phyloP scores from a whole-genome alignment of 2,888 invertebrate species.

The Volucella inanis region DNA sequence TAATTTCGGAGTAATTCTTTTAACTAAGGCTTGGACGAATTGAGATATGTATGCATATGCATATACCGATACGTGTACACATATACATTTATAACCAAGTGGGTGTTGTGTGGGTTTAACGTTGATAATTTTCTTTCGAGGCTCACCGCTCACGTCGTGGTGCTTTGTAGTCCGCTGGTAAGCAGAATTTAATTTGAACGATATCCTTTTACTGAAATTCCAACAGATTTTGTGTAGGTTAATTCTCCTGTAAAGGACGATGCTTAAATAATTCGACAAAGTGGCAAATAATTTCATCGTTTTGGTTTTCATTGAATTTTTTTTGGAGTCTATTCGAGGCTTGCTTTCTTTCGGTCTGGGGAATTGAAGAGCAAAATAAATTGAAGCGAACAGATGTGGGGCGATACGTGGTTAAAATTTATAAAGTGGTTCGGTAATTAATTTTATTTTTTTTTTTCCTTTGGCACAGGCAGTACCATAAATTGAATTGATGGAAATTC shows the following conservation, averaged over 20 bases:
- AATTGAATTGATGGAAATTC: no score
- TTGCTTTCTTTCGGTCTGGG: slow-evolving; percentile 62
- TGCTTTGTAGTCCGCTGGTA: background rate
- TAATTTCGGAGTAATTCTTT: slow-evolving; percentile 50
- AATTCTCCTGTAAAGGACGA: slow-evolving; percentile 27
- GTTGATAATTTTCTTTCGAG: slow-evolving; percentile 34
- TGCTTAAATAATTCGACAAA: slow-evolving; percentile 43
- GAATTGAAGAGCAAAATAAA: background rate
- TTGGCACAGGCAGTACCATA: no score
- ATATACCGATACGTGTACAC: background rate
- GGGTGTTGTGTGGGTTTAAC: background rate
- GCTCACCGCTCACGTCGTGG: background rate
- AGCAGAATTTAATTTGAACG: slow-evolving; percentile 22
- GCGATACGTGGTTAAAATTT: background rate
- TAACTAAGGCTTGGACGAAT: slow-evolving; percentile 28
- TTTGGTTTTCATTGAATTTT: slow-evolving; percentile 32
- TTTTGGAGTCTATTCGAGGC: slow-evolving; percentile 38
- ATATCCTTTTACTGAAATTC: slow-evolving; percentile 5
- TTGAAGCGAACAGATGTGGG: background rate
- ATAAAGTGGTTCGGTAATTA: slow-evolving; percentile 8
- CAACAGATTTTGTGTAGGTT: background rate
- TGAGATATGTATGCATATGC: background rate
- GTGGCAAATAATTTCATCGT: slow-evolving; percentile 53
- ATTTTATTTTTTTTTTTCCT: slow-evolving; percentile 10
- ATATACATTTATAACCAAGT: background rate